Conservation (phyloP, 1,140 invertebrate genomes). For the Drosophila triauraria region DNA sequence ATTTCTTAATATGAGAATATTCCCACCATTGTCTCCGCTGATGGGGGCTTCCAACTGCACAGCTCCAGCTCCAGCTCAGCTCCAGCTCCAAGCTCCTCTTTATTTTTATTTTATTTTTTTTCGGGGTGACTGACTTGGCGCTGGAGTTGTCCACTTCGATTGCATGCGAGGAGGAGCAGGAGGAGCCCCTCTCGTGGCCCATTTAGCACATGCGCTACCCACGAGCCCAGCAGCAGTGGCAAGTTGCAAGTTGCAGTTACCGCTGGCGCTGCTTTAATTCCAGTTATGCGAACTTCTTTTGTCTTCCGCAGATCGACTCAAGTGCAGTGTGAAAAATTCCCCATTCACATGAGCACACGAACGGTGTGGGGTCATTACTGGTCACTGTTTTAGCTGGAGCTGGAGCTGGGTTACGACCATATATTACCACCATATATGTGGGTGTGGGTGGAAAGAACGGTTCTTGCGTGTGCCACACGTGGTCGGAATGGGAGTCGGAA, state of each 20-base stretch:
- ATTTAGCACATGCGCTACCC: slow-evolving; percentile 77
- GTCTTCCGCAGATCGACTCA: slow-evolving; percentile 57
- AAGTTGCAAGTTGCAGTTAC: slow-evolving; percentile 36
- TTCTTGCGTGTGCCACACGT: slow-evolving; percentile 74
- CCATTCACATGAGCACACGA: slow-evolving; percentile 66
- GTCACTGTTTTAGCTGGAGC: slow-evolving; percentile 52
- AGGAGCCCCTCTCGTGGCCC: slow-evolving; percentile 52
- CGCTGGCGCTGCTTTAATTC: slow-evolving; percentile 75
- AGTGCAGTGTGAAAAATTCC: slow-evolving; percentile 75
- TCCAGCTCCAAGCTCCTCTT: slow-evolving; percentile 12
- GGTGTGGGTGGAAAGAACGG: slow-evolving; percentile 44
- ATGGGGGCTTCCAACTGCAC: slow-evolving; percentile 24
- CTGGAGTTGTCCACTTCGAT: slow-evolving; percentile 71
- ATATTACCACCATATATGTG: background rate
- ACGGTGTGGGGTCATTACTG: slow-evolving; percentile 75
- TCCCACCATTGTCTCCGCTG: slow-evolving; percentile 82
- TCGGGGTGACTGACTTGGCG: slow-evolving; percentile 54
- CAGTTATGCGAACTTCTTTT: slow-evolving; percentile 82
- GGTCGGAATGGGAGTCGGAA: slow-evolving; percentile 6
- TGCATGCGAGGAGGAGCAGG: slow-evolving; percentile 55
- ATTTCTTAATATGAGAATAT: slow-evolving; percentile 85
- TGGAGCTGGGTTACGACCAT: slow-evolving; percentile 20
- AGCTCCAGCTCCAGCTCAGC: slow-evolving; percentile 2
- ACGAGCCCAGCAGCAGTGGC: slow-evolving; percentile 45
- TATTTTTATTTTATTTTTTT: slow-evolving; percentile 12